These are phyloP conservation scores for Therioaphis trifolii DNA, from an alignment of 2,888 invertebrate genomes.

Conservation along the genomic window DNA sequence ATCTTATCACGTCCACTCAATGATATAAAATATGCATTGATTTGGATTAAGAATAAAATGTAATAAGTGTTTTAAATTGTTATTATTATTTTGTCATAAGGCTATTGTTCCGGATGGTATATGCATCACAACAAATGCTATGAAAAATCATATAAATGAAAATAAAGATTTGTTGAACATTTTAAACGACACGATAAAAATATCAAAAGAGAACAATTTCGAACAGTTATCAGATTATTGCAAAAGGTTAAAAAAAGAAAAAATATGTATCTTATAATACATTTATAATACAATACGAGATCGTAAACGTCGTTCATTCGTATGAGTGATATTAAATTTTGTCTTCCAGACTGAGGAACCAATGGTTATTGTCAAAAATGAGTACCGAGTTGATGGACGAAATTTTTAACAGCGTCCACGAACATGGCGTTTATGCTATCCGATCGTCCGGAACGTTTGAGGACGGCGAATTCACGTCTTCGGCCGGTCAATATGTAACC, in stretches of 20 bases:
- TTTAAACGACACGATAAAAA: slow-evolving; percentile 15
- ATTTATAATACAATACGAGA: too few species aligned
- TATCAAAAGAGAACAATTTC: not conserved
- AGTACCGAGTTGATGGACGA: slow-evolving; percentile 68
- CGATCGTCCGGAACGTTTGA: slow-evolving; percentile 81
- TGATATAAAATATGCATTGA: too few species aligned
- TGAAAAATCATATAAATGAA: slow-evolving; percentile 73
- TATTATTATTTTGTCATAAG: slow-evolving; percentile 66
- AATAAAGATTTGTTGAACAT: slow-evolving; percentile 69
- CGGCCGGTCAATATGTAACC: slow-evolving; percentile 87
- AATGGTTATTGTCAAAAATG: slow-evolving; percentile 61
- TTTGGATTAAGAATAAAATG: too few species aligned
- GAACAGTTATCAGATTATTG: slow-evolving; percentile 13
- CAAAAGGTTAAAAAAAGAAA: not conserved
- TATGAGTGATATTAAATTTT: too few species aligned
- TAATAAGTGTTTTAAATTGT: too few species aligned
- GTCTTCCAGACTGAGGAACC: slow-evolving; percentile 61
- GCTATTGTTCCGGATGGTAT: slow-evolving; percentile 79
- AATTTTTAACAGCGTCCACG: slow-evolving; percentile 66
- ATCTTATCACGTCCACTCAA: too few species aligned
- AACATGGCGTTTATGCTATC: slow-evolving; percentile 70
- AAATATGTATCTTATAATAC: too few species aligned
- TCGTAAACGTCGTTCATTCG: too few species aligned
- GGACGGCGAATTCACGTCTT: slow-evolving; percentile 82
- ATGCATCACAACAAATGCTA: slow-evolving; percentile 76